These are phyloP conservation scores for Campoplex nolae DNA, from an alignment of 2,888 invertebrate species.

Conservation along the genomic window DNA sequence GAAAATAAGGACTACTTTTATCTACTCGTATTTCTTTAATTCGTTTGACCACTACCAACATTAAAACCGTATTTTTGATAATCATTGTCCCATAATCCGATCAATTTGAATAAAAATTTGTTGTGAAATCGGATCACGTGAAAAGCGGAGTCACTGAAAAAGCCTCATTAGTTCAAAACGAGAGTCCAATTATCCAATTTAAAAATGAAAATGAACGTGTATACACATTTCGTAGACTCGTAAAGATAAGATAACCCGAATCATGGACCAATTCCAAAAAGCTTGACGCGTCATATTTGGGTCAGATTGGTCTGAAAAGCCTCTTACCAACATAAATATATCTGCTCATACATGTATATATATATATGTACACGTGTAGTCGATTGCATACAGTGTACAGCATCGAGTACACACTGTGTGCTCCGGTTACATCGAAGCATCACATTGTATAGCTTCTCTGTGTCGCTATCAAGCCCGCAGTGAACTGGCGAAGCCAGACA, in stretches of 20 bases:
- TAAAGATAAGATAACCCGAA: conserved; percentile 6
- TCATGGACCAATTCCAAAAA: neutral
- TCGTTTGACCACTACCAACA: neutral
- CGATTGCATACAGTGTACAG: conserved; percentile 6
- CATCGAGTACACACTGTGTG: conserved; percentile 12
- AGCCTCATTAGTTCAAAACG: neutral
- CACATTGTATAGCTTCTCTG: conserved; percentile 21
- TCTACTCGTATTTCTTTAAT: too few relatives aligned
- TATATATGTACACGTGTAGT: neutral
- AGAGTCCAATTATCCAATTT: neutral
- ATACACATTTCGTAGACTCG: neutral
- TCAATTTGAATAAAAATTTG: too few relatives aligned
- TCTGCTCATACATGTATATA: neutral
- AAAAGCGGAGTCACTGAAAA: neutral
- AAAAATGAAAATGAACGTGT: neutral
- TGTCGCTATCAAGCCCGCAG: conserved; percentile 26
- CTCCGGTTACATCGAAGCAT: conserved; percentile 28
- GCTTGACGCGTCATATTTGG: neutral
- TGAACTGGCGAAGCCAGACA: conserved; percentile 42
- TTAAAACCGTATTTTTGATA: neutral
- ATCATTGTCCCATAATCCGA: neutral
- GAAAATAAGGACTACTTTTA: too few relatives aligned
- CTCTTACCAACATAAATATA: conserved; percentile 7
- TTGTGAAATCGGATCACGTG: neutral
- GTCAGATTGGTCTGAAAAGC: conserved; percentile 12